Evolutionary conservation across 2,113 vertebrate species (phyloP).

Genomic region (Chamaetylas fuelleborni): DNA sequence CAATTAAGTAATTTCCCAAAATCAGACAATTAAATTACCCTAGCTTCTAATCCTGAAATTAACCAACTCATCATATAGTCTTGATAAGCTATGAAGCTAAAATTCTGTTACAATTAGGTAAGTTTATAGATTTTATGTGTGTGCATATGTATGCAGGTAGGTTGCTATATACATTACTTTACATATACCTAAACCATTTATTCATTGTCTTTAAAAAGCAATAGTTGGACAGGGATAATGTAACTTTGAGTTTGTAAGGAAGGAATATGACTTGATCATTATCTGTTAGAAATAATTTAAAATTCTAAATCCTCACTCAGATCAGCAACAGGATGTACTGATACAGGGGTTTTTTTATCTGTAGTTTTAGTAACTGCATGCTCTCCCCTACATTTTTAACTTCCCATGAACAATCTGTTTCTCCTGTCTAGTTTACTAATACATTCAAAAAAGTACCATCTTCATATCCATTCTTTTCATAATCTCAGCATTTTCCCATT

Average conservation of each 20-base stretch:
- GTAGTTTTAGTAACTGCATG: background rate
- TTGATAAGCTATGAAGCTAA: background rate
- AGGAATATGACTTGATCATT: background rate
- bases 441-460: background rate
- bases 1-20: no score
- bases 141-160: background rate
- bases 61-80: background rate
- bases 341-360: background rate
- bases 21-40: background rate
- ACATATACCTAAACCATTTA: background rate
- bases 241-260: background rate
- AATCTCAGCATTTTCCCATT: background rate
- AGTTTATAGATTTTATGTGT: background rate
- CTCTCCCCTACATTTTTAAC: background rate
- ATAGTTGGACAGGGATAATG: background rate
- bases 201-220: background rate
- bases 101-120: background rate
- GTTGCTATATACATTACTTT: background rate
- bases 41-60: background rate
- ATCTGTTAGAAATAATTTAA: background rate
- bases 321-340: background rate
- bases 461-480: background rate
- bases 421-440: background rate
- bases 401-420: background rate
- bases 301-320: background rate